These are phyloP conservation scores for Chaetoderma sp. DNA, from an alignment of 2,888 invertebrate species.

Conservation along the genomic window DNA sequence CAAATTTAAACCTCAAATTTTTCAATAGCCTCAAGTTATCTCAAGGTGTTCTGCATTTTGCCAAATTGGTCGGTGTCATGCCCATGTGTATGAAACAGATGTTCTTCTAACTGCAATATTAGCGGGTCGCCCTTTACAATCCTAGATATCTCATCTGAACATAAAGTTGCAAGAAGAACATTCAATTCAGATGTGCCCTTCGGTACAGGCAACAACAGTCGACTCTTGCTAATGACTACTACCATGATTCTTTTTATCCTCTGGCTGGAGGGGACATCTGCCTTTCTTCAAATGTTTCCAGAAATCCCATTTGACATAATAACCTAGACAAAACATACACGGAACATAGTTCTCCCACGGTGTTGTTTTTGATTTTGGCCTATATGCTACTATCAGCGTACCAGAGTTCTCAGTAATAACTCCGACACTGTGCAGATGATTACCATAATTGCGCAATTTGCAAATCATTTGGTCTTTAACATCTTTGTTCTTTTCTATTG, in stretches of 20 bases:
- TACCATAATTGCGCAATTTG: slow-evolving; percentile 1
- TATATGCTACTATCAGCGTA: not conserved
- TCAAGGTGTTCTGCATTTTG: not conserved
- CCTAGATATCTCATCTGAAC: not conserved
- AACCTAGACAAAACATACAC: not conserved
- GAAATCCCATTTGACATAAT: not conserved
- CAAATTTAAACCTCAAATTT: not conserved
- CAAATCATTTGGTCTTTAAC: not conserved
- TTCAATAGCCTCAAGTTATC: not conserved
- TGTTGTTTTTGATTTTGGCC: not conserved
- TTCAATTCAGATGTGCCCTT: not conserved
- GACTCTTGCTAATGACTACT: not conserved
- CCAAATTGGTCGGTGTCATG: not conserved
- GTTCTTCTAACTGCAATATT: not conserved
- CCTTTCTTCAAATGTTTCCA: not conserved
- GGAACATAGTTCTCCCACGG: not conserved
- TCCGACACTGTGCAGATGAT: slow-evolving; percentile 3
- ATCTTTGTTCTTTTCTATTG: not conserved
- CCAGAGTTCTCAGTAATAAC: slow-evolving; percentile 4
- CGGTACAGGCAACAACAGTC: not conserved
- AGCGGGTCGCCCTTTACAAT: not conserved
- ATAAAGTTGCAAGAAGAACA: not conserved
- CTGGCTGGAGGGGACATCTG: not conserved
- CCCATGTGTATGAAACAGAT: not conserved
- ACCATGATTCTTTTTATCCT: not conserved